phyloP scores from a whole-genome alignment of 2,888 invertebrate genomes.

The Halictus ligatus region DNA sequence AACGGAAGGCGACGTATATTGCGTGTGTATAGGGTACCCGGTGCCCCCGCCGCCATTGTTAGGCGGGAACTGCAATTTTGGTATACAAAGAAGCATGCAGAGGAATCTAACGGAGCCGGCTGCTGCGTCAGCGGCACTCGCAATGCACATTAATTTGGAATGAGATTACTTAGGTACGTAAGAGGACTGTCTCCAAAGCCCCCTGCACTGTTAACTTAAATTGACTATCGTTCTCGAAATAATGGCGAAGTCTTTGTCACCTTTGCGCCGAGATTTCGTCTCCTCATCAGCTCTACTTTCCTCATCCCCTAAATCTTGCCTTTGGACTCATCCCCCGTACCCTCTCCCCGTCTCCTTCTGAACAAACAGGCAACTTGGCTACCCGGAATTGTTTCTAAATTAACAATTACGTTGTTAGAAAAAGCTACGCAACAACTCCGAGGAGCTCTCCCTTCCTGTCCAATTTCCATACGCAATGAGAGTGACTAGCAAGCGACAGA shows the following conservation, averaged over 20 bases:
- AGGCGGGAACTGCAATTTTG: slow-evolving; percentile 67
- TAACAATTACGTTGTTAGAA: slow-evolving; percentile 77
- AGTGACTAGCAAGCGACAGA: slow-evolving; percentile 35
- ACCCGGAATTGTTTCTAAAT: slow-evolving; percentile 74
- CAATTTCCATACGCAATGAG: slow-evolving; percentile 54
- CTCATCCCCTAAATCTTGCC: slow-evolving; percentile 48
- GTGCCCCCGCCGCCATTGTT: slow-evolving; percentile 56
- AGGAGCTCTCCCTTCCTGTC: slow-evolving; percentile 52
- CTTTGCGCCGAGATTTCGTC: slow-evolving; percentile 60
- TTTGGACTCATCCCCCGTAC: slow-evolving; percentile 36
- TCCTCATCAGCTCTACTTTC: slow-evolving; percentile 60
- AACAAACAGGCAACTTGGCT: slow-evolving; percentile 65
- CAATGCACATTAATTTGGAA: slow-evolving; percentile 73
- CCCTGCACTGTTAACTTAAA: slow-evolving; percentile 73
- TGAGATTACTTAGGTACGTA: slow-evolving; percentile 74
- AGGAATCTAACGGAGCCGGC: slow-evolving; percentile 58
- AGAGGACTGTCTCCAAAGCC: slow-evolving; percentile 65
- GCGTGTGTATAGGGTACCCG: slow-evolving; percentile 20
- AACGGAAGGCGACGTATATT: slow-evolving; percentile 43
- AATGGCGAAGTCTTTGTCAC: slow-evolving; percentile 71
- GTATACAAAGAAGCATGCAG: slow-evolving; percentile 66
- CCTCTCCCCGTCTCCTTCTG: slow-evolving; percentile 53
- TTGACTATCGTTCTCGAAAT: slow-evolving; percentile 77
- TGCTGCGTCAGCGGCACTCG: slow-evolving; percentile 64
- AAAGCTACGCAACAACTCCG: slow-evolving; percentile 69